Conservation (phyloP, 2,888 invertebrate species). For the Melanotus villosus region DNA sequence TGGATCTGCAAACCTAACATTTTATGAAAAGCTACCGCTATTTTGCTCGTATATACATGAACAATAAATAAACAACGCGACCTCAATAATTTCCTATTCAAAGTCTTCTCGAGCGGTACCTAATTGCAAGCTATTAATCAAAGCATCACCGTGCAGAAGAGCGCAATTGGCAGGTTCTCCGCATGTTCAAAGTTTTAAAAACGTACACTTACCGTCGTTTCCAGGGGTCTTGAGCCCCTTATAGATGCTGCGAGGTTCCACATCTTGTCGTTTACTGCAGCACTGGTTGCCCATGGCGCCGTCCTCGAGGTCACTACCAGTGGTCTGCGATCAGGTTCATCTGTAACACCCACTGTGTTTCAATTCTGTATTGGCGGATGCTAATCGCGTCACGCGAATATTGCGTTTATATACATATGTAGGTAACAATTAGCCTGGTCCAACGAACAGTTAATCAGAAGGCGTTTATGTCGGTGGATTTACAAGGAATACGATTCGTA, state of each 20-base stretch:
- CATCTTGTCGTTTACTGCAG: slow-evolving; percentile 84
- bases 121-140: slow-evolving; percentile 12
- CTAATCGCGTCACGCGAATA: slow-evolving; percentile 35
- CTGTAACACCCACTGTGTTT: slow-evolving; percentile 51
- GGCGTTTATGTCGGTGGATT: slow-evolving; percentile 21
- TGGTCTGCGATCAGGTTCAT: slow-evolving; percentile 52
- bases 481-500: not conserved
- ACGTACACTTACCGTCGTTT: slow-evolving; percentile 51
- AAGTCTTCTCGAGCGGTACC: slow-evolving; percentile 16
- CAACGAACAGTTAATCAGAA: slow-evolving; percentile 37
- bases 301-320: slow-evolving; percentile 54
- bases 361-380: slow-evolving; percentile 35
- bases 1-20: not conserved
- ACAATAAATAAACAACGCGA: slow-evolving; percentile 15
- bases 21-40: not conserved
- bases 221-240: slow-evolving; percentile 53
- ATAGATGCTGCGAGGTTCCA: slow-evolving; percentile 51
- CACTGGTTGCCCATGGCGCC: slow-evolving; percentile 87
- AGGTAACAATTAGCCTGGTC: slow-evolving; percentile 39
- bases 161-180: not conserved
- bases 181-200: not conserved
- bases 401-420: slow-evolving; percentile 25
- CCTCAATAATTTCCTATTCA: slow-evolving; percentile 18
- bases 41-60: not conserved
- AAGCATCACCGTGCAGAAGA: slow-evolving; percentile 9